A percentile compares a stretch with the other conserved stretches of the same genome.
Evolutionary conservation across 1,140 invertebrate genomes (phyloP).

Genomic region (Tetragonula clypearis): DNA sequence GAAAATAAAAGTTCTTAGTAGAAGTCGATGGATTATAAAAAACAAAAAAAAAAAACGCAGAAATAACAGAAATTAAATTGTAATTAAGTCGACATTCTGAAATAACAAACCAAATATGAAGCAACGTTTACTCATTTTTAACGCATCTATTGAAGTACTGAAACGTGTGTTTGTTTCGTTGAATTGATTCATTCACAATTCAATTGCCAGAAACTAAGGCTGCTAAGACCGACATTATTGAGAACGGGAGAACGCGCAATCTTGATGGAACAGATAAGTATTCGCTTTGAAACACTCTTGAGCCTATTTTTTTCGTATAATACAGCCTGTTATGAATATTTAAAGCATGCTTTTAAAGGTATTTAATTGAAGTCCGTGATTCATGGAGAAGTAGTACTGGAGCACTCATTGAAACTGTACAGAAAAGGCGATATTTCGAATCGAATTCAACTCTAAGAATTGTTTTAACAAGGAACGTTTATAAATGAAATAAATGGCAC

Average conservation of each 20-base stretch:
- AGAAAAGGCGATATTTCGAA: conserved; percentile 21
- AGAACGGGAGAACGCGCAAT: too few relatives aligned
- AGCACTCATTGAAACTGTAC: conserved; percentile 22
- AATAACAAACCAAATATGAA: background rate
- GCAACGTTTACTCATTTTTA: background rate
- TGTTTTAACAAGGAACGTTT: background rate
- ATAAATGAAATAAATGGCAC: background rate
- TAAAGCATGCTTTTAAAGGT: conserved; percentile 3
- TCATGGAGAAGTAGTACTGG: background rate
- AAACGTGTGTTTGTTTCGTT: background rate
- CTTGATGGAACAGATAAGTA: conserved; percentile 11
- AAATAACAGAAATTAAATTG: background rate
- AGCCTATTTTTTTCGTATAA: conserved; percentile 13
- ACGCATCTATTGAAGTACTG: background rate
- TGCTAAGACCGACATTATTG: background rate
- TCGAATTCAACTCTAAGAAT: conserved; percentile 14
- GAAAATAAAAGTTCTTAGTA: background rate
- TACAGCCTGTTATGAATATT: conserved; percentile 15
- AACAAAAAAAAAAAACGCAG: background rate
- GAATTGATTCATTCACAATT: background rate
- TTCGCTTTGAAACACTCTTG: background rate
- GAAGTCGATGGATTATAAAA: background rate
- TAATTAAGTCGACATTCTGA: background rate
- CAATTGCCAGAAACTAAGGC: background rate
- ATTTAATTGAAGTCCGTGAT: conserved; percentile 5